Conservation (phyloP, 2,888 invertebrate genomes). For the Endotricha flammealis region DNA sequence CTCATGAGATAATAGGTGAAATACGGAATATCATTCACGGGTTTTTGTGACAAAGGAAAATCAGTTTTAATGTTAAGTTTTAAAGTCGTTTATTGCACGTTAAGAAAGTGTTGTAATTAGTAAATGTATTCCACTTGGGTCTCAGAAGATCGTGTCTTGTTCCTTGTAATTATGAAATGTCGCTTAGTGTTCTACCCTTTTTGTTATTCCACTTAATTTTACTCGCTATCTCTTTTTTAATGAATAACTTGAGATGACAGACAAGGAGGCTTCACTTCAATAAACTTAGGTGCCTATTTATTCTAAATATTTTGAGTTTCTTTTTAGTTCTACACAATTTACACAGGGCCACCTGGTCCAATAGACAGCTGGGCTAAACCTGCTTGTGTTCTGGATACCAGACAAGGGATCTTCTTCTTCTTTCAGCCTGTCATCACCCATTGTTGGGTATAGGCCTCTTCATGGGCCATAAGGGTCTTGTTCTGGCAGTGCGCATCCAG, state of each 20-base stretch:
- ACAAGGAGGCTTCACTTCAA: neutral
- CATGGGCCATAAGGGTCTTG: no score
- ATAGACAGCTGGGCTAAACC: no score
- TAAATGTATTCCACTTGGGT: conserved; percentile 35
- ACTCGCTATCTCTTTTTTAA: conserved; percentile 7
- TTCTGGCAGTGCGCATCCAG: no score
- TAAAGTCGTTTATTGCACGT: conserved; percentile 23
- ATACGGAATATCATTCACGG: conserved; percentile 37
- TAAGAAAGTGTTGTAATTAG: conserved; percentile 32
- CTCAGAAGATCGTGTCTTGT: conserved; percentile 26
- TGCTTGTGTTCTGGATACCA: no score
- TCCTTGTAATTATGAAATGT: conserved; percentile 24
- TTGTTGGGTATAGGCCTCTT: no score
- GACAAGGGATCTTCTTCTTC: no score
- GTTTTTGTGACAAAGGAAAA: conserved; percentile 28
- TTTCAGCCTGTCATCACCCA: no score
- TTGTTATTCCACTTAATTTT: conserved; percentile 12
- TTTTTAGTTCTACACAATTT: no score
- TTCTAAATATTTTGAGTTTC: no score
- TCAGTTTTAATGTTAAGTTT: conserved; percentile 21
- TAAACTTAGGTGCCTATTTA: no score
- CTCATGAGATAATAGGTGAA: conserved; percentile 33
- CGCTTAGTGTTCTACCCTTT: conserved; percentile 15
- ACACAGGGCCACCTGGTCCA: no score
- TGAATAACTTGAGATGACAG: conserved; percentile 7